A percentile compares a stretch with the other conserved stretches of the same genome.
Conservation (phyloP, 2,797 vertebrate genomes). For the Pangasius djambal region DNA sequence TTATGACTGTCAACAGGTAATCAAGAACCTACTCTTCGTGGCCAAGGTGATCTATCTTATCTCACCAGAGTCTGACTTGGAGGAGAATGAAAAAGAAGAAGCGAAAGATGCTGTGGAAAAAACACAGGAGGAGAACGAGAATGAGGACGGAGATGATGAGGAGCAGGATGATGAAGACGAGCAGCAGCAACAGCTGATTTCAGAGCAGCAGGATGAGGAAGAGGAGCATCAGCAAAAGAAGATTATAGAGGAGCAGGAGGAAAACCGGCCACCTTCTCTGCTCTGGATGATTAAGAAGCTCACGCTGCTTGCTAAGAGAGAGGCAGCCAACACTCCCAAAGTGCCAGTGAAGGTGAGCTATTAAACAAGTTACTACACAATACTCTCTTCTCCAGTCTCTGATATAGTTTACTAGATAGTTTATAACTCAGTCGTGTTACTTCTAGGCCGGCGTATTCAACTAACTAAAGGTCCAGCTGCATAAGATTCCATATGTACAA, state of each 20-base stretch:
- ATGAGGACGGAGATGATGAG: slow-evolving; percentile 48
- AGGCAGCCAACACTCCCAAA: slow-evolving; percentile 89
- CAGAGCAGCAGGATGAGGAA: slow-evolving; percentile 58
- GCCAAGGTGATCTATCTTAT: slow-evolving; percentile 91
- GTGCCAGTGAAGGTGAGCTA: slow-evolving; percentile 81
- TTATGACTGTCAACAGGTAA: slow-evolving; percentile 75
- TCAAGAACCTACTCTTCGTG: slow-evolving; percentile 95
- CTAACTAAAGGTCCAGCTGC: no score
- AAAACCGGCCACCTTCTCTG: slow-evolving; percentile 78
- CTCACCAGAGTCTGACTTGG: slow-evolving; percentile 74
- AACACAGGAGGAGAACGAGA: slow-evolving; percentile 34
- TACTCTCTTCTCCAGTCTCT: background rate
- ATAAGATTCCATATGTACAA: no score
- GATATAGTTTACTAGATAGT: background rate
- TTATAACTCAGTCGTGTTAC: background rate
- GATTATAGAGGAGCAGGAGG: slow-evolving; percentile 64
- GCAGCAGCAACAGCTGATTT: slow-evolving; percentile 53
- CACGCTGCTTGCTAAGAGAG: slow-evolving; percentile 84
- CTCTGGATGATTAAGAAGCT: slow-evolving; percentile 92
- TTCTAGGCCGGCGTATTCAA: background rate
- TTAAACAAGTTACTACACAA: background rate
- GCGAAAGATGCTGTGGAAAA: slow-evolving; percentile 33
- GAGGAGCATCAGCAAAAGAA: slow-evolving; percentile 51
- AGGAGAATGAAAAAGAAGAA: slow-evolving; percentile 35
- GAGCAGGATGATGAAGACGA: slow-evolving; percentile 32